phyloP scores from a whole-genome alignment of 2,888 invertebrate species.

The Lepidochitona cinerea region DNA sequence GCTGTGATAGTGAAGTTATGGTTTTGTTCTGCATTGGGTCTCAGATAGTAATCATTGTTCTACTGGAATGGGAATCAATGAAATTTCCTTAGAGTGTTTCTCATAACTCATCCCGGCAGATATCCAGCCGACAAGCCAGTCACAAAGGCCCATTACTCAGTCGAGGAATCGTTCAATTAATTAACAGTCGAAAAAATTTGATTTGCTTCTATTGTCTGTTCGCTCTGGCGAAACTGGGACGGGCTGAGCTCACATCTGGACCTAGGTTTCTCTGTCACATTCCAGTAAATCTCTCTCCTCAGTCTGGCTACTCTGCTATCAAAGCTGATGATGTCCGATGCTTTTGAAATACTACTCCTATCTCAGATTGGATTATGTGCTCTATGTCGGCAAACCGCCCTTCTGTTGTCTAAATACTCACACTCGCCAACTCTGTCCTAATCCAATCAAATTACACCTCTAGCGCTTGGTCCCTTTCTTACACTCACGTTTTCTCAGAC shows the following conservation, averaged over 20 bases:
- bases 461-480: too few relatives aligned
- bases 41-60: too few relatives aligned
- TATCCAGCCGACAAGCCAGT: not conserved
- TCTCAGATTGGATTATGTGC: not conserved
- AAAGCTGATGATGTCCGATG: too few relatives aligned
- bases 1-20: too few relatives aligned
- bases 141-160: not conserved
- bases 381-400: not conserved
- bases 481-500: too few relatives aligned
- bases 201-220: not conserved
- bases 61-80: too few relatives aligned
- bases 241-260: not conserved
- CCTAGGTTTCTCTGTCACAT: not conserved
- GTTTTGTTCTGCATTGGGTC: too few relatives aligned
- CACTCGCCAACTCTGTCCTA: not conserved
- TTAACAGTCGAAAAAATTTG: conserved; percentile 6
- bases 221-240: not conserved
- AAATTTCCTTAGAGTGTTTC: too few relatives aligned
- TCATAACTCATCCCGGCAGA: too few relatives aligned
- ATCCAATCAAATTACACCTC: not conserved
- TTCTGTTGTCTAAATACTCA: not conserved
- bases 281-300: not conserved
- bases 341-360: too few relatives aligned
- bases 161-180: not conserved
- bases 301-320: too few relatives aligned